Evolutionary conservation across 2,888 invertebrate species (phyloP), one percentile per base, ranked within the genome.

Genomic region (Oxyteleia sp.): DNA sequence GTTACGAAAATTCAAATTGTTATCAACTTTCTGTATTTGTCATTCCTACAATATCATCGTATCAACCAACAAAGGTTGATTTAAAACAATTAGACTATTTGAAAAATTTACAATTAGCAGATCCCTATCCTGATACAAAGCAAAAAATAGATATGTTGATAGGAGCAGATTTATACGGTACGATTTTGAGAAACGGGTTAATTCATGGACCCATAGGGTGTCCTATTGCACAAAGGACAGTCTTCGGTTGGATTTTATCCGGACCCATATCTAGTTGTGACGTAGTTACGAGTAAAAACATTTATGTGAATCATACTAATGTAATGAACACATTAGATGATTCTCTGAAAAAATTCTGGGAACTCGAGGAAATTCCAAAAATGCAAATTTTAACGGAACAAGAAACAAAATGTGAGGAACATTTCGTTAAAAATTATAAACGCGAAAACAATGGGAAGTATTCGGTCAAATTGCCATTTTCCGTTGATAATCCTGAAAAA

Each of bases 201-300:
- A 23, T 23, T 7, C 4, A 32, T 1, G 32, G 32, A 1, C 32
- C 32, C 32, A 10, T 1, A 32, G 10, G 10, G 1, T 4, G 32
- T 32, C 45, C 45, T 1, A 26, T 7, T 11, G 49, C 23, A 23
- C 49, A 49, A 23, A 7, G 8, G 8, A 20, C 49, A 4, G 8
- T 23, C 2, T 49, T 49, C n/a, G 49, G 49, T n/a, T 49, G 49
- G 49, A 23, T 49, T 2, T n/a, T 49, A 4, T 49, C 49, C 4
- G 49, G 49, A 3, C 49, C 49, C n/a, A n/a, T n/a, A n/a, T n/a
- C n/a, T n/a, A n/a, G n/a, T n/a, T n/a, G n/a, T n/a, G n/a, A n/a
- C n/a, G n/a, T n/a, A 8, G 5, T 49, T 32, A 8, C 3, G 8
- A 32, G 23, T 23, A 5, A 23, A 23, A 23, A 47, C 3, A 47